Conservation (phyloP, 2,797 vertebrate genomes). For the Oryzias sinensis region DNA sequence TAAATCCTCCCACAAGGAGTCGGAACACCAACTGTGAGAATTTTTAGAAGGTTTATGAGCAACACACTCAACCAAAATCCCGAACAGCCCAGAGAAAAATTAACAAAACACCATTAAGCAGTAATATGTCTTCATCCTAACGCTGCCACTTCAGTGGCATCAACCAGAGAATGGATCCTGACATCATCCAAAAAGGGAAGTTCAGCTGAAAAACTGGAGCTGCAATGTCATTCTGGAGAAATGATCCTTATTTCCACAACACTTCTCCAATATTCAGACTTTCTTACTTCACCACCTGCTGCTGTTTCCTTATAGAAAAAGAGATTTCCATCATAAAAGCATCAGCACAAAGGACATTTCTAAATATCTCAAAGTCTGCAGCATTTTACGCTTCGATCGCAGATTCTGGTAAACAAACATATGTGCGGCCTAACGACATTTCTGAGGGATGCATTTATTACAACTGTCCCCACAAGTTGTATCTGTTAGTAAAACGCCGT, state of each 20-base stretch:
- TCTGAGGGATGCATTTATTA: slow-evolving; percentile 20
- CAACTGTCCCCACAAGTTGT: slow-evolving; percentile 26
- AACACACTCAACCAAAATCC: not conserved
- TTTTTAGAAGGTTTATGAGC: not conserved
- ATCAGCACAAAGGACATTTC: not conserved
- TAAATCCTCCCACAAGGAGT: not conserved
- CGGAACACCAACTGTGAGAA: not conserved
- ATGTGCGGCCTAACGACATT: not conserved
- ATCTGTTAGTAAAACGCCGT: slow-evolving; percentile 44
- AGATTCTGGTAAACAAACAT: not conserved
- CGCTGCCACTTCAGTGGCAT: no score
- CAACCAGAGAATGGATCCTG: no score
- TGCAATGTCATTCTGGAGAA: no score
- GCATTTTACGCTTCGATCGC: not conserved
- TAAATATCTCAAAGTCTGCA: not conserved
- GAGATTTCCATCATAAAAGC: no score
- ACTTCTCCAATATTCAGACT: no score
- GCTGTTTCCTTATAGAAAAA: no score
- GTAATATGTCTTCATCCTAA: no score
- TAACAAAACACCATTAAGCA: not conserved
- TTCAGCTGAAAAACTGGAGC: no score
- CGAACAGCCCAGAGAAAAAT: not conserved
- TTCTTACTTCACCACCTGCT: no score
- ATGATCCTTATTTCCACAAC: no score
- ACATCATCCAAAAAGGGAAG: no score